Conservation (phyloP, 2,888 invertebrate species). For the Zootermopsis nevadensis region DNA sequence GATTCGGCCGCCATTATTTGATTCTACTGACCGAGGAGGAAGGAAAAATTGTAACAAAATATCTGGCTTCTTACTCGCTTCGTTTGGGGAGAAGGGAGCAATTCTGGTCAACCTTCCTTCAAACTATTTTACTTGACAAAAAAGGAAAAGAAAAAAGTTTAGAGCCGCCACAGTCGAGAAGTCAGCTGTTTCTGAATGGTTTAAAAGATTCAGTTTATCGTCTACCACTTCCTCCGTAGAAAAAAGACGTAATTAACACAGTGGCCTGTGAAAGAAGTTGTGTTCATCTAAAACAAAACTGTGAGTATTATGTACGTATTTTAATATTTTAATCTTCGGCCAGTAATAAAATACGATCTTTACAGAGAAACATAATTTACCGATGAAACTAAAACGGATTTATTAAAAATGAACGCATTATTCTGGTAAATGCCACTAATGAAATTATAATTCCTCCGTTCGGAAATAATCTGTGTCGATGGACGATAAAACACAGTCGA, state of each 20-base stretch:
- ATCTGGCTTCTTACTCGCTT: neutral
- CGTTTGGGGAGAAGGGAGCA: neutral
- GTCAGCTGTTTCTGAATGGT: neutral
- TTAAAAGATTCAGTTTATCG: neutral
- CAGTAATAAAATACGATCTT: too few relatives aligned
- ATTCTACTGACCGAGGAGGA: neutral
- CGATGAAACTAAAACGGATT: too few relatives aligned
- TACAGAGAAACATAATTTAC: too few relatives aligned
- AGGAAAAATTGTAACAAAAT: slow-evolving; percentile 1
- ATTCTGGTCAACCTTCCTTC: neutral
- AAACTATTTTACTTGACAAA: neutral
- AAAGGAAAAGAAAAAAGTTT: neutral
- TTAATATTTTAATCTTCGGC: too few relatives aligned
- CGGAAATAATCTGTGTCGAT: too few relatives aligned
- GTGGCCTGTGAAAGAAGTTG: neutral
- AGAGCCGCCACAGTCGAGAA: neutral
- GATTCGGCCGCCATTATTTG: neutral
- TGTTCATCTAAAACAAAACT: neutral
- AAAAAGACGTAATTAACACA: neutral
- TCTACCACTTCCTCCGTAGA: neutral
- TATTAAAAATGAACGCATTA: too few relatives aligned
- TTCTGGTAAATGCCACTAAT: too few relatives aligned
- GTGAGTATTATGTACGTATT: neutral
- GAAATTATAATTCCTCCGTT: too few relatives aligned
- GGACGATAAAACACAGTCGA: too few relatives aligned